A percentile compares a stretch with the other conserved stretches of the same genome.
These are phyloP conservation scores for Acinonyx jubatus DNA, from an alignment of 2,113 vertebrate genomes.

Conservation along the genomic window DNA sequence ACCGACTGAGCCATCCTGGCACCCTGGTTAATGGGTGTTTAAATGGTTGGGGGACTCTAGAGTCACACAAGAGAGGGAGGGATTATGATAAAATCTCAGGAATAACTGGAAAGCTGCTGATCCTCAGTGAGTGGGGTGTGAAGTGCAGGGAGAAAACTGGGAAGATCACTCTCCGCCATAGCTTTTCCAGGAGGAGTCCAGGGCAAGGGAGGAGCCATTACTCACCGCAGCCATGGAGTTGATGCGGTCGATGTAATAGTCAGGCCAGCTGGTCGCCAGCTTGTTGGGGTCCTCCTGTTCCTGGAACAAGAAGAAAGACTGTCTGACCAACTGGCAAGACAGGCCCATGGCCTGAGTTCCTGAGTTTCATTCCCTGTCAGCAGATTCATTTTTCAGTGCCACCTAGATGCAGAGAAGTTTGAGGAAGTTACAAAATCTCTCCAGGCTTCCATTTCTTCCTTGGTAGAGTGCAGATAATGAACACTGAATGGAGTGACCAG, in stretches of 20 bases:
- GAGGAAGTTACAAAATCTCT: background rate
- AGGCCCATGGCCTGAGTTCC: background rate
- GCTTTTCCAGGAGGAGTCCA: background rate
- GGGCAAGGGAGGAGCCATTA: background rate
- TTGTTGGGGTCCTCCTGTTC: slow-evolving; percentile 99
- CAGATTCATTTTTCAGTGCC: background rate
- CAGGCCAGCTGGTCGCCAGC: slow-evolving; percentile 98
- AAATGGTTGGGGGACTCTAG: background rate
- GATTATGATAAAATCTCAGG: background rate
- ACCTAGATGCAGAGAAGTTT: background rate
- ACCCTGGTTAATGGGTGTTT: background rate
- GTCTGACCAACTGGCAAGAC: background rate
- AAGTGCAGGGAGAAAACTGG: background rate
- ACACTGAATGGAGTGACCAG: background rate
- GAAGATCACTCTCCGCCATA: accelerated
- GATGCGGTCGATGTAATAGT: slow-evolving; percentile 99
- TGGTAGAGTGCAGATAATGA: background rate
- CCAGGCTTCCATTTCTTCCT: background rate
- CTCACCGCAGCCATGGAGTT: slow-evolving; percentile 99
- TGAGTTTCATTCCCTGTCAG: background rate
- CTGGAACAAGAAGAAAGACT: slow-evolving; percentile 82
- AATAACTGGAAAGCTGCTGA: background rate
- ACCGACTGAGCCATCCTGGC: too few species aligned
- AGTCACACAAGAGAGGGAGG: too few species aligned
- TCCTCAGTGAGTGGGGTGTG: background rate